These are phyloP conservation scores for Carassius carassius DNA, from an alignment of 2,113 vertebrate genomes.

Conservation along the genomic window DNA sequence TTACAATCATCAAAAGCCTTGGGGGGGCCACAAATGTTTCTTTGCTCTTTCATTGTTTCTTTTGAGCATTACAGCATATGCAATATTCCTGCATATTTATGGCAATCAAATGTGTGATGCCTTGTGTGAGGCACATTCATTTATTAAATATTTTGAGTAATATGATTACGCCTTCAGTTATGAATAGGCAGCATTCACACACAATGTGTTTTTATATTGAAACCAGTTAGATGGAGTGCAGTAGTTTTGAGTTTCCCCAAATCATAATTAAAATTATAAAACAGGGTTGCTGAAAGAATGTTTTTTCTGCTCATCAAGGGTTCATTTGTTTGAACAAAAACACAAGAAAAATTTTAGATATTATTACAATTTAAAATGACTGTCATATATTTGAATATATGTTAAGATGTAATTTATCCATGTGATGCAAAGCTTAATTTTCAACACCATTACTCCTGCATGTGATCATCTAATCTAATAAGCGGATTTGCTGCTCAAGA, in stretches of 20 bases:
- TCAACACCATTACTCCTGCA: neutral
- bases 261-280: too few relatives aligned
- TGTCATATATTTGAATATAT: too few relatives aligned
- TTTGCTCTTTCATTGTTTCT: constrained; percentile 14
- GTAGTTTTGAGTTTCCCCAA: neutral
- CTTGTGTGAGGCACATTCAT: neutral
- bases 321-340: too few relatives aligned
- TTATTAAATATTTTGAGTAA: neutral
- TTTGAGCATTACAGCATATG: neutral
- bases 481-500: neutral
- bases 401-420: too few relatives aligned
- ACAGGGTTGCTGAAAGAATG: too few relatives aligned
- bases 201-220: neutral
- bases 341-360: too few relatives aligned
- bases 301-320: too few relatives aligned
- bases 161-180: neutral
- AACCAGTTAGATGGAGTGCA: neutral
- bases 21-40: neutral
- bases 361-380: too few relatives aligned
- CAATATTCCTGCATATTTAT: neutral
- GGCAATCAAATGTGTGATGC: neutral
- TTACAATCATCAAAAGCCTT: constrained; percentile 18
- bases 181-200: neutral
- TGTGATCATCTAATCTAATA: neutral
- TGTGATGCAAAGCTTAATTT: neutral